A percentile compares a stretch with the other conserved stretches of the same genome.
These are phyloP conservation scores for Drosophila kambysellisi DNA, from an alignment of 2,888 invertebrate genomes.

Conservation along the genomic window DNA sequence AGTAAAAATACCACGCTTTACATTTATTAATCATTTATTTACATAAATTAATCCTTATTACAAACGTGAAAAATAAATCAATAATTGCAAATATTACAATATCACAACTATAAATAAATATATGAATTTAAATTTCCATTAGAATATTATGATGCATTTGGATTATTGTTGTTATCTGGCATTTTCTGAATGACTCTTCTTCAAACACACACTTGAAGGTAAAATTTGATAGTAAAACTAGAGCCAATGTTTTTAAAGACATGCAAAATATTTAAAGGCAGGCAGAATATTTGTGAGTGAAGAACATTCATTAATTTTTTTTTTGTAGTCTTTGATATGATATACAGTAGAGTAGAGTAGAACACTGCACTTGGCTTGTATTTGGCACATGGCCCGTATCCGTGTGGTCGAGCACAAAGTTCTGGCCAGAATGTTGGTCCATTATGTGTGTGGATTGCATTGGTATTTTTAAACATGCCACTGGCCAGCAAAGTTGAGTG, in stretches of 20 bases:
- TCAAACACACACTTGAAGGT: not conserved
- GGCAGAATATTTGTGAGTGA: not conserved
- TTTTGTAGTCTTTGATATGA: not conserved
- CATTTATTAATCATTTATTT: not conserved
- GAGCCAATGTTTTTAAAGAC: not conserved
- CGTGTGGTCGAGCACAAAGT: slow-evolving; percentile 37
- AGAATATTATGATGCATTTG: not conserved
- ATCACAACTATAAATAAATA: not conserved
- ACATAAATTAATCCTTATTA: not conserved
- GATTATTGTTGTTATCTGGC: not conserved
- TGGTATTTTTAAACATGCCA: slow-evolving; percentile 28
- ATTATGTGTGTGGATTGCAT: slow-evolving; percentile 8
- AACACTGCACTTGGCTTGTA: slow-evolving; percentile 10
- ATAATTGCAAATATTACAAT: not conserved
- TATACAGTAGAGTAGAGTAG: slow-evolving; percentile 1
- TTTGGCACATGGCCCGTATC: slow-evolving; percentile 22
- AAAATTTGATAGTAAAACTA: not conserved
- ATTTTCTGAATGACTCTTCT: not conserved
- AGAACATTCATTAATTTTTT: not conserved
- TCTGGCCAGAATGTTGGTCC: slow-evolving; percentile 9
- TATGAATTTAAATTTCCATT: not conserved
- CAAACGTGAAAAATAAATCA: not conserved
- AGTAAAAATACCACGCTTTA: not conserved
- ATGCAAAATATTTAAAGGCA: not conserved
- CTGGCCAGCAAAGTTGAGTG: slow-evolving; percentile 46